Evolutionary conservation across 1,140 invertebrate genomes (phyloP).

Genomic region (Caenorhabditis latens): DNA sequence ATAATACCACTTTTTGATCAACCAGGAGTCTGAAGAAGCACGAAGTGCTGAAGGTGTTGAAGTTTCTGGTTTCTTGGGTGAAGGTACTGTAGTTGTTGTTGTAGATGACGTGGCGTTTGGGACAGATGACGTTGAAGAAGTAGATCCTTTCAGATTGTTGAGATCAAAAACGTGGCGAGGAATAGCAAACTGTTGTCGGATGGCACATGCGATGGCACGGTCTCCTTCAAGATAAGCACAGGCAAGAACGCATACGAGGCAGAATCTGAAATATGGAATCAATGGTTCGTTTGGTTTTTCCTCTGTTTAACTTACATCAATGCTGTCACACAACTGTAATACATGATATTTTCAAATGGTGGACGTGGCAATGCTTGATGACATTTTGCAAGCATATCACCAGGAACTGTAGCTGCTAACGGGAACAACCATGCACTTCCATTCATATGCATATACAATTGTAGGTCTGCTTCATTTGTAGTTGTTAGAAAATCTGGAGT

Average conservation of each 20-base stretch:
- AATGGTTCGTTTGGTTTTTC: constrained; percentile 1
- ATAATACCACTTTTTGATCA: background rate
- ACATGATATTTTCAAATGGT: constrained; percentile 85
- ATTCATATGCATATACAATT: constrained; percentile 80
- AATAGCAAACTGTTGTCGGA: constrained; percentile 73
- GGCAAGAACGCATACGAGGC: constrained; percentile 83
- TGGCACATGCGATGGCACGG: constrained; percentile 82
- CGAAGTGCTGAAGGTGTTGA: background rate
- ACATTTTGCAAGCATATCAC: constrained; percentile 83
- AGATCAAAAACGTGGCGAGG: constrained; percentile 65
- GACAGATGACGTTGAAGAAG: background rate
- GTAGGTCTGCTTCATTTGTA: constrained; percentile 83
- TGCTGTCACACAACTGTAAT: constrained; percentile 82
- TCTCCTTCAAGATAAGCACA: constrained; percentile 85
- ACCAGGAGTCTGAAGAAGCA: background rate
- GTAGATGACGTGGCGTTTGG: background rate
- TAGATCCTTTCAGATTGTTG: constrained; percentile 35
- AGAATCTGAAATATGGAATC: constrained; percentile 80
- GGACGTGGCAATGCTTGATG: constrained; percentile 84
- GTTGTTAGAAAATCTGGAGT: constrained; percentile 92
- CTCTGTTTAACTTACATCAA: constrained; percentile 68
- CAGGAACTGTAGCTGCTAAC: constrained; percentile 86
- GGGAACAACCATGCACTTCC: constrained; percentile 83
- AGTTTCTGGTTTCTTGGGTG: background rate
- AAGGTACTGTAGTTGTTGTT: background rate